Conservation (phyloP, 2,888 invertebrate species). For the Caprella mutica region DNA sequence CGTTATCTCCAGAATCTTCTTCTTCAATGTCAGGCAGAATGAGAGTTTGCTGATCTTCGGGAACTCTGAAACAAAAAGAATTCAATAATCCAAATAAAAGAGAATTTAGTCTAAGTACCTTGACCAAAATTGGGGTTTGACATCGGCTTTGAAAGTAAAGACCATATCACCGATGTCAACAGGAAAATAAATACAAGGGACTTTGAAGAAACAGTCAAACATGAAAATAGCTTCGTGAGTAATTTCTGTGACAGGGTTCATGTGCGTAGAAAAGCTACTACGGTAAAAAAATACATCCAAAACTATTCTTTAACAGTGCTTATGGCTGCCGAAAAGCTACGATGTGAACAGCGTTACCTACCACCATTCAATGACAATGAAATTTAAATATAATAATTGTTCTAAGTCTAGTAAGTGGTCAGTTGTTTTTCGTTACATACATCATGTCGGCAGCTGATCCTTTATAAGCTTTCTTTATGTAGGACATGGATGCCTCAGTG, state of each 20-base stretch:
- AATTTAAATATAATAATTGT: background rate
- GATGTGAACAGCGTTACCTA: background rate
- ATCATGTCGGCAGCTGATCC: conserved; percentile 49
- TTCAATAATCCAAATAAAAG: background rate
- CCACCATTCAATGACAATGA: background rate
- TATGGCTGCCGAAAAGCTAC: background rate
- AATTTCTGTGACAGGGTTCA: background rate
- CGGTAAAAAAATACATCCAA: background rate
- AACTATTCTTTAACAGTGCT: no score
- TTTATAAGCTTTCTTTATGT: conserved; percentile 48
- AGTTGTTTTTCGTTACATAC: no score
- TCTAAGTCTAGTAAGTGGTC: no score
- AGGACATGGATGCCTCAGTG: conserved; percentile 48
- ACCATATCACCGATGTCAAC: no score
- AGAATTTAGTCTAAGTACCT: background rate
- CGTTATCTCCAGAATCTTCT: no score
- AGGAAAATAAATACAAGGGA: no score
- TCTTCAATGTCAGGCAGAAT: conserved; percentile 48
- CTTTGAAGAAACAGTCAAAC: no score
- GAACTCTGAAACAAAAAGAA: conserved; percentile 41
- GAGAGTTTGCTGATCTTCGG: conserved; percentile 48
- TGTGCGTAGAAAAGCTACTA: background rate
- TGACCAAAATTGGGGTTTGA: no score
- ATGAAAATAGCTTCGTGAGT: background rate
- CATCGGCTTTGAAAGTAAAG: background rate